Evolutionary conservation across 2,888 invertebrate species (phyloP), one percentile per base, ranked within the genome.

Genomic region (Drosophila aldrichi): DNA sequence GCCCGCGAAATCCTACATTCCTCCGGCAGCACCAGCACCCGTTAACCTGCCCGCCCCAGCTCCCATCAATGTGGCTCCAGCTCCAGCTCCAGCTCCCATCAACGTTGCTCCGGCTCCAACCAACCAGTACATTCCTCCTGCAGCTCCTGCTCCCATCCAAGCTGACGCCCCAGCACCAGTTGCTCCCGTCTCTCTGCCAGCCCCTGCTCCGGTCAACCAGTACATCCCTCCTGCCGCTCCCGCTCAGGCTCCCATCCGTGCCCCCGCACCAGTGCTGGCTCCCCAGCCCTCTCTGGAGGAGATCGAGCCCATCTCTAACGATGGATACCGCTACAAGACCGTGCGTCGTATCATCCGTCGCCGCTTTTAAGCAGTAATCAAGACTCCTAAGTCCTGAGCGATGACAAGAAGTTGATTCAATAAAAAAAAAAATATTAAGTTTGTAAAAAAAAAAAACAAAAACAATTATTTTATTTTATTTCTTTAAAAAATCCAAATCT

Each of bases 261-360:
- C 57, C 1, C 78, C 72, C 16, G 76, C 79, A 3, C 69, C 60
- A 44, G 67, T 6, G 9, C 32, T 70, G 41, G 77, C 72, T 34
- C 76, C 72, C 18, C 87, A 79, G 57, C 69, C 86, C 63, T 75
- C 77, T 9, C 77, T 91, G 10, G 90, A 88, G 77, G 86, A 89
- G 70, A 84, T 91, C 67, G 90, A 91, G 62, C 85, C 89, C 61
- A 73, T 73, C 38, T 68, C 87, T n/a, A 69, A 78, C 44, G 90
- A 91, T 70, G 90, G 90, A 25, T 91, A 90, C 78, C 91, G 81
- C 54, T 91, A 90, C 84, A 88, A 89, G 77, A 80, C 91, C 68
- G 77, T 82, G 18, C 91, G 90, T 43, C 89, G 91, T 34, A 84
- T 91, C 62, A 68, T 86, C 77, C 91, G 84, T 68, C 82, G 90